Conservation (phyloP, 2,113 vertebrate genomes). For the Strigops habroptila region DNA sequence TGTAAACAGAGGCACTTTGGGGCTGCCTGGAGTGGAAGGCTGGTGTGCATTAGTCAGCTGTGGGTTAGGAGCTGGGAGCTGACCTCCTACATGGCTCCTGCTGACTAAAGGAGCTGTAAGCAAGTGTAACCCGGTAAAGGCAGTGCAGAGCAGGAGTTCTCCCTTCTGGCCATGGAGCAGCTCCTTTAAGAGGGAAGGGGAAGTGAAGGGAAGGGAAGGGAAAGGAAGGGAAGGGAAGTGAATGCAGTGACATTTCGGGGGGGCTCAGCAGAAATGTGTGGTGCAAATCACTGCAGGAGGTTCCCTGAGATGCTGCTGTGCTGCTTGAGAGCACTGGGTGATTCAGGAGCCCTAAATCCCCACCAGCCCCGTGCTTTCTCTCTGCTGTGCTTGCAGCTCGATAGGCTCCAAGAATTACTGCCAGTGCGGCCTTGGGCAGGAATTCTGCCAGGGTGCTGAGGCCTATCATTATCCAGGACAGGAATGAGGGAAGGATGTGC, state of each 20-base stretch:
- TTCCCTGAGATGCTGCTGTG: background rate
- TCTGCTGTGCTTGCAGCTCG: accelerated
- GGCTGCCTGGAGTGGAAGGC: background rate
- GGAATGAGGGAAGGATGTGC: background rate
- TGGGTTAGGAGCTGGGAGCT: background rate
- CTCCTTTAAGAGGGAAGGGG: background rate
- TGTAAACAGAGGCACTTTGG: background rate
- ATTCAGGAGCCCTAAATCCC: conserved; percentile 9
- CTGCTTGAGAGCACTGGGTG: background rate
- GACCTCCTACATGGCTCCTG: background rate
- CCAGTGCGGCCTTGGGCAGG: background rate
- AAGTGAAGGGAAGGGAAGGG: background rate
- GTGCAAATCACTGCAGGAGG: background rate
- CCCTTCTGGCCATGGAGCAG: background rate
- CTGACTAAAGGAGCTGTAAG: background rate
- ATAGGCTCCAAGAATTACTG: conserved; percentile 8
- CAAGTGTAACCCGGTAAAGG: background rate
- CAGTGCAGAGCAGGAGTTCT: background rate
- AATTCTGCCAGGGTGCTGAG: background rate
- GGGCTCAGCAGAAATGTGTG: background rate
- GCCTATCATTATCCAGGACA: background rate
- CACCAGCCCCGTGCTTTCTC: background rate
- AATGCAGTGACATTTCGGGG: background rate
- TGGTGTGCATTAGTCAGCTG: background rate
- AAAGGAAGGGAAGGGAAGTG: background rate